Percentiles rank a stretch among this genome's conserved stretches.
Evolutionary conservation across 2,888 invertebrate genomes (phyloP).

Genomic region (Chromoteleia sp.): DNA sequence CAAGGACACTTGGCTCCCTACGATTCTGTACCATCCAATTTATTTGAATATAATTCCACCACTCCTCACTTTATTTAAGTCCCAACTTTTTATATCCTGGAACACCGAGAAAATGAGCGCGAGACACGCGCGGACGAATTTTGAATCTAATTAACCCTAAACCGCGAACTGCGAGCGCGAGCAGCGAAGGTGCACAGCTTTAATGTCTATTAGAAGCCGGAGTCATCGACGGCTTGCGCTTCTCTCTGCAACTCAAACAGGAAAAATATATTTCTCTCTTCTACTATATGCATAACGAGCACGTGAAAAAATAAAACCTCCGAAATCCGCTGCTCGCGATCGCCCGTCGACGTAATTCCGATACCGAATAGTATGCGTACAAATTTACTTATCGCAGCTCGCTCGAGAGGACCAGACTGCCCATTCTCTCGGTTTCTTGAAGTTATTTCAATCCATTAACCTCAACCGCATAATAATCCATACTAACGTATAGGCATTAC

Average conservation of each 20-base stretch:
- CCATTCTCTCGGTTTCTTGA: constrained; percentile 73
- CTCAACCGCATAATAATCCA: constrained; percentile 78
- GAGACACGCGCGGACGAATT: constrained; percentile 56
- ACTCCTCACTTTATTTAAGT: constrained; percentile 70
- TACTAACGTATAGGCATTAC: constrained; percentile 79
- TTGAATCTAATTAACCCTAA: constrained; percentile 54
- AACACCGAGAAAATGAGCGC: constrained; percentile 70
- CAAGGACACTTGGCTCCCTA: constrained; percentile 85
- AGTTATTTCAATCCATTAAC: constrained; percentile 75
- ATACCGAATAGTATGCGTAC: constrained; percentile 53
- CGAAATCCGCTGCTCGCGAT: constrained; percentile 46
- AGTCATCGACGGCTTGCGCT: constrained; percentile 63
- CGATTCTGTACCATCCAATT: constrained; percentile 83
- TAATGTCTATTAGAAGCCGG: constrained; percentile 59
- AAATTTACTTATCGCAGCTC: constrained; percentile 49
- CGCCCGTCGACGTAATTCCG: constrained; percentile 46
- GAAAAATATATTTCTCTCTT: constrained; percentile 65
- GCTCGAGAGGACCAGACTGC: constrained; percentile 47
- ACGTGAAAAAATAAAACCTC: constrained; percentile 61
- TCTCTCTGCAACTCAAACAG: constrained; percentile 61
- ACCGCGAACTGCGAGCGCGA: constrained; percentile 26
- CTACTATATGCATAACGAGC: constrained; percentile 37
- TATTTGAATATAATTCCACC: constrained; percentile 76
- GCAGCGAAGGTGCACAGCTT: constrained; percentile 44
- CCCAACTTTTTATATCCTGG: constrained; percentile 71